Evolutionary conservation across 2,888 invertebrate species (phyloP), one percentile per base, ranked within the genome.

Genomic region (Yponomeuta malinellus): DNA sequence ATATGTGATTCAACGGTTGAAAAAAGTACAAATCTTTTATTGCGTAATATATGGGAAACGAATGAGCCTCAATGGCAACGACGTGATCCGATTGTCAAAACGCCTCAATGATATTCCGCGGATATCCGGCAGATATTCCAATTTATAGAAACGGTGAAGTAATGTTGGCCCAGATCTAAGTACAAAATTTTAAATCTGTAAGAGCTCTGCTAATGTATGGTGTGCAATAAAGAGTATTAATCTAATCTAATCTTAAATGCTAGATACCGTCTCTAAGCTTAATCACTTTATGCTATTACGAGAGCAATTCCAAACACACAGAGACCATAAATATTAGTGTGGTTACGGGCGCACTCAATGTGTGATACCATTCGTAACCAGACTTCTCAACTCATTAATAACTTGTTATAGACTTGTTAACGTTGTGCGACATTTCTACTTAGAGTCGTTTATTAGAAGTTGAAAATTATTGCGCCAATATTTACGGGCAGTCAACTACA

Each of bases 11-110:
- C 52, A 2, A 12, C 52, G 52, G 48, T 43, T 69, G 31, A 23
- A 64, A 70, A 78, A 78, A 78, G 79, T 78, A 81, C 77, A 78
- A 80, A 78, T 76, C 78, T 73, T 72, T 81, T 81, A 83, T 80
- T 76, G 77, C 78, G 77, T 83, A 78, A 82, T 83, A 84, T 83
- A 85, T 83, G 83, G 78, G 78, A 80, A 78, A 79, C 79, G 81
- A 83, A 84, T 83, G 81, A 85, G 79, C 79, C 78, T 76, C 81
- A 75, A 84, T 83, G 78, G 82, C 74, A 74, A 74, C 81, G 79
- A 84, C 85, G 85, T 84, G 85, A 82, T 79, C 82, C 72, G 84
- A 77, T 78, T 83, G 74, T 72, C 76, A 79, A 84, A 79, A 77
- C 74, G 79, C 78, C 75, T 75, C 74, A 74, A 73, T 75, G 76